These are phyloP conservation scores for Crotalus tigris DNA, from an alignment of 2,113 vertebrate genomes.

Conservation along the genomic window DNA sequence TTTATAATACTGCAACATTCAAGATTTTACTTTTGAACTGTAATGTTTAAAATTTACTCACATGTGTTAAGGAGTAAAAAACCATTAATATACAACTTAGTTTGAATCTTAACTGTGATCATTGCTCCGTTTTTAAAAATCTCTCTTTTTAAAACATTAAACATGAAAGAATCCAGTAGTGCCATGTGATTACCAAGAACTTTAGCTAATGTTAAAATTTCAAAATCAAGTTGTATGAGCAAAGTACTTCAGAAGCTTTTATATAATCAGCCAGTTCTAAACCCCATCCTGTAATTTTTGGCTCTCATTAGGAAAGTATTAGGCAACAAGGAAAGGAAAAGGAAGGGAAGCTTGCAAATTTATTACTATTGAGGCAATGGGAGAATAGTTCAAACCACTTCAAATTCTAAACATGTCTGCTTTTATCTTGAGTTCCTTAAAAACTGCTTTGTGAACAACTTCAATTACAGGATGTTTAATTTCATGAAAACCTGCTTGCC, in stretches of 20 bases:
- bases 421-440: constrained; percentile 62
- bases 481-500: constrained; percentile 46
- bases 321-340: constrained; percentile 48
- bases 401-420: constrained; percentile 66
- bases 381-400: constrained; percentile 60
- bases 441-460: constrained; percentile 61
- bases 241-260: not conserved
- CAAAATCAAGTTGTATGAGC: not conserved
- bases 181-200: not conserved
- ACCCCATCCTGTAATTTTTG: not conserved
- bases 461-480: constrained; percentile 64
- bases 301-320: constrained; percentile 26
- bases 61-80: not conserved
- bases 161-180: not conserved
- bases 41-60: not conserved
- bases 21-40: not conserved
- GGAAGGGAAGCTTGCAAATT: constrained; percentile 58
- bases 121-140: not conserved
- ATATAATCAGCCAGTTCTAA: not conserved
- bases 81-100: not conserved
- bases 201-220: not conserved
- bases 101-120: not conserved
- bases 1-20: not conserved
- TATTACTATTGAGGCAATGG: constrained; percentile 72
- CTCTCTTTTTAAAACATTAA: not conserved